Percentiles rank a stretch among this genome's conserved stretches.
phyloP scores from a whole-genome alignment of 2,888 invertebrate species.

The Drosophila yooni region DNA sequence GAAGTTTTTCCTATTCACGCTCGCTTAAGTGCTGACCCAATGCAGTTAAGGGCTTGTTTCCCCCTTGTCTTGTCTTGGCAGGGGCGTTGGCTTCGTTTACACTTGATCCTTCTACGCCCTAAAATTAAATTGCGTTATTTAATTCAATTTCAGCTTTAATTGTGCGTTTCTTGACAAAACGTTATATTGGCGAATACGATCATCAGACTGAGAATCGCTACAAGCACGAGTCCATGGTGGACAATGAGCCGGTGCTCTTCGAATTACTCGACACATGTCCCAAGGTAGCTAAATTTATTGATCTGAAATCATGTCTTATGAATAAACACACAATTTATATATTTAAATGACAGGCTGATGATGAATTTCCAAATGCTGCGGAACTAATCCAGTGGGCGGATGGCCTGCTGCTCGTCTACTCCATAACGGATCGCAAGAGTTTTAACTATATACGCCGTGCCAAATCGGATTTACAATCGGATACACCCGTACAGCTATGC shows the following conservation, averaged over 20 bases:
- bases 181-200: conserved; percentile 98
- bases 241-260: conserved; percentile 94
- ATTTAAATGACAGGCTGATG: conserved; percentile 86
- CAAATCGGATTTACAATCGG: conserved; percentile 89
- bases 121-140: conserved; percentile 54
- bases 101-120: conserved; percentile 58
- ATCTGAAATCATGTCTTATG: background rate
- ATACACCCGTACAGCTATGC: conserved; percentile 93
- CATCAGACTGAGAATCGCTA: conserved; percentile 97
- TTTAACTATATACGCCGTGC: conserved; percentile 93
- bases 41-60: conserved; percentile 46
- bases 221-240: conserved; percentile 94
- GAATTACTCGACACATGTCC: conserved; percentile 96
- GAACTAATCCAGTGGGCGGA: conserved; percentile 96
- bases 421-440: conserved; percentile 94
- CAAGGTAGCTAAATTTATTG: conserved; percentile 74
- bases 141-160: conserved; percentile 89
- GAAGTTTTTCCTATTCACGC: conserved; percentile 45
- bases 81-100: conserved; percentile 65
- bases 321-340: background rate
- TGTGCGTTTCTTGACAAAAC: conserved; percentile 95
- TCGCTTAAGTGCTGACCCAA: conserved; percentile 76
- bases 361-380: conserved; percentile 89
- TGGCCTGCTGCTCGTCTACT: conserved; percentile 94
- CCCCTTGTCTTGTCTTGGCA: background rate